These are phyloP conservation scores for Drosophila sp. DNA, from an alignment of 1,140 invertebrate species.

Conservation along the genomic window DNA sequence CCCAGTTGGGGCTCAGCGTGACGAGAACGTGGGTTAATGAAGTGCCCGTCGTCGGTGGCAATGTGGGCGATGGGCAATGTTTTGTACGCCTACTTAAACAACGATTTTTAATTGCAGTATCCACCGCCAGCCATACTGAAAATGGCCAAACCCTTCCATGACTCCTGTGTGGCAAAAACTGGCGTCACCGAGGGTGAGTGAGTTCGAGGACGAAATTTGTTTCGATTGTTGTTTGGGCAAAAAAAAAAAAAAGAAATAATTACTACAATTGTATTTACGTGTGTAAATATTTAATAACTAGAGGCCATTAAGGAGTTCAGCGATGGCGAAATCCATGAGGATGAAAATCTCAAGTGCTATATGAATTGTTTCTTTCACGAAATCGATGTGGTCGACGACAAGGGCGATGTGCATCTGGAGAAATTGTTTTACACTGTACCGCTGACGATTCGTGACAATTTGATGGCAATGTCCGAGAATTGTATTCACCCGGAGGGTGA, in stretches of 20 bases:
- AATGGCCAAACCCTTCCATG: conserved; percentile 79
- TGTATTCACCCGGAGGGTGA: conserved; percentile 75
- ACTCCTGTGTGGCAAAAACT: conserved; percentile 73
- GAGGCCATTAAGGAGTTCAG: conserved; percentile 79
- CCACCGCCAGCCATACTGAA: conserved; percentile 72
- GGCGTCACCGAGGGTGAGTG: conserved; percentile 76
- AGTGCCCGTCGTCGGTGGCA: conserved; percentile 33
- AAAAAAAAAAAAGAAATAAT: too few relatives aligned
- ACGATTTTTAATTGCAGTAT: conserved; percentile 76
- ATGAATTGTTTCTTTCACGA: conserved; percentile 82
- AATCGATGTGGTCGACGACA: conserved; percentile 72
- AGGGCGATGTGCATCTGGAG: conserved; percentile 76
- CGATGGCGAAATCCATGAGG: conserved; percentile 76
- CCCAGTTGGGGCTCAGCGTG: conserved; percentile 70
- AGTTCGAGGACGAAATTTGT: background rate
- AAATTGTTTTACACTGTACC: conserved; percentile 65
- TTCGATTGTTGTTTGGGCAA: too few relatives aligned
- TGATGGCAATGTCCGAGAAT: conserved; percentile 66
- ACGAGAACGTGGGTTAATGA: conserved; percentile 76
- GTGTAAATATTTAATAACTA: conserved; percentile 29
- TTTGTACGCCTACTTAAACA: conserved; percentile 59
- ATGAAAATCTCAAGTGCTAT: conserved; percentile 75
- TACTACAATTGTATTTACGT: conserved; percentile 7
- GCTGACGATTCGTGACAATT: conserved; percentile 56
- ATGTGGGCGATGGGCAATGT: background rate